Evolutionary conservation across 2,797 vertebrate genomes (phyloP).

Genomic region (Typhlichthys subterraneus): DNA sequence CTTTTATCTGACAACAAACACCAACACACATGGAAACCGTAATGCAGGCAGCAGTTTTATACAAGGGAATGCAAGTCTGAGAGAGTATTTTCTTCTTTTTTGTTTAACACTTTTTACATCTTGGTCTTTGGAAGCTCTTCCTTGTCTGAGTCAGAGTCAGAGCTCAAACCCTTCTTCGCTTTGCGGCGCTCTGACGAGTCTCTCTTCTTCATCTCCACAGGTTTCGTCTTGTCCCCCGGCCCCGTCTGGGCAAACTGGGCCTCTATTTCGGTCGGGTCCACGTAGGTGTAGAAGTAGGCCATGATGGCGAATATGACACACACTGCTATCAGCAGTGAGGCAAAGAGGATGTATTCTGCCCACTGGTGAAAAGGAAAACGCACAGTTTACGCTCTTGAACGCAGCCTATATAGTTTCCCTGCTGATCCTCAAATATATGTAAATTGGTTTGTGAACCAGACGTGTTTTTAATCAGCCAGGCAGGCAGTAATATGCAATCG

Average conservation of each 20-base stretch:
- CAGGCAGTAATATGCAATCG: too few species aligned
- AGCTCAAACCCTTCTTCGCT: slow-evolving; percentile 24
- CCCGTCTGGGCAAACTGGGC: slow-evolving; percentile 73
- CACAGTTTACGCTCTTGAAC: not conserved
- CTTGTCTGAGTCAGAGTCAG: slow-evolving; percentile 1
- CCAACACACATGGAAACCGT: slow-evolving; percentile 1
- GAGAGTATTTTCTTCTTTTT: too few species aligned
- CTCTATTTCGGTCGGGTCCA: slow-evolving; percentile 85
- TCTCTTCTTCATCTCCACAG: slow-evolving; percentile 54
- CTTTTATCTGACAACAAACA: not conserved
- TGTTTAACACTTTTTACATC: slow-evolving; percentile 47
- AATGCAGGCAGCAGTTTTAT: slow-evolving; percentile 18
- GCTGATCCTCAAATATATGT: too few species aligned
- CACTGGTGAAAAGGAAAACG: slow-evolving; percentile 76
- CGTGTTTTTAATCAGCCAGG: too few species aligned
- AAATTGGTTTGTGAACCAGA: too few species aligned
- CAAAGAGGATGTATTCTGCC: slow-evolving; percentile 93
- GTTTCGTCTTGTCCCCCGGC: slow-evolving; percentile 53
- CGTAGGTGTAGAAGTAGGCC: slow-evolving; percentile 90
- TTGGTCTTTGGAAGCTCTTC: slow-evolving; percentile 26
- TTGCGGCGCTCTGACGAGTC: not conserved
- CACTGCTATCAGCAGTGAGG: slow-evolving; percentile 83
- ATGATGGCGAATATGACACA: slow-evolving; percentile 88
- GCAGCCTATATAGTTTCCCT: not conserved
- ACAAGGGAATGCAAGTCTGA: not conserved